Base-by-base conservation (phyloP, 2,888 invertebrate species). In the Chloroclystis v-ata region DNA sequence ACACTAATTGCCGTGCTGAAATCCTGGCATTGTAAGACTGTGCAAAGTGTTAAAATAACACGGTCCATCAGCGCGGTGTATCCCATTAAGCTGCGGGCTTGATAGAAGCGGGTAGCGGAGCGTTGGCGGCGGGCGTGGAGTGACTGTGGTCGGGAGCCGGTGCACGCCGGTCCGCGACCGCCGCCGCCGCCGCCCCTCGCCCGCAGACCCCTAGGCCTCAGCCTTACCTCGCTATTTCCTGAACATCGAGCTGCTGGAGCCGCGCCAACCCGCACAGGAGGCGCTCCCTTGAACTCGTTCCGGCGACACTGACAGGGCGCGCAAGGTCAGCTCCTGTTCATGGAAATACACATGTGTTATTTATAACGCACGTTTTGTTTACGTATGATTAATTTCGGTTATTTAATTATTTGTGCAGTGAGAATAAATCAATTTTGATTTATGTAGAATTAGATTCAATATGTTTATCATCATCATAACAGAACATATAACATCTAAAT, bases 231-330 rank as follows among this genome's bases (percentile, higher is more conserved):
- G 7, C 38, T 32, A 39, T 41, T 29, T 44, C 28, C 37, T 33
- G 26, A 47, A 33, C 32, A 12, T 43, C n/a, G 28, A 40, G 35
- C 37, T 51, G 6, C 41, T 52, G 52, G 50, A 51, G n/a, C n/a
- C n/a, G n/a, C n/a, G n/a, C n/a, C n/a, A 13, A 12, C 20, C 12
- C 11, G 50, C 50, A 47, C 47, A 41, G 30, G 10, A 50, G 30
- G 46, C 39, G 38, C 30, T 26, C 47, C 57, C 54, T 57, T 54
- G 57, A 57, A 57, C 54, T 54, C 57, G 41, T 50, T 54, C 37
- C 14, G 39, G 33, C 43, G 37, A n/a, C n/a, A n/a, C n/a, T 46
- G 46, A 52, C 49, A 47, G 49, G 46, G 49, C 46, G 12, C 29
- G 20, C 50, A 54, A 52, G 54, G 49, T 35, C 39, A 35, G 39